Base-by-base conservation (phyloP, 2,797 vertebrate species). In the Urocyon cinereoargenteus region DNA sequence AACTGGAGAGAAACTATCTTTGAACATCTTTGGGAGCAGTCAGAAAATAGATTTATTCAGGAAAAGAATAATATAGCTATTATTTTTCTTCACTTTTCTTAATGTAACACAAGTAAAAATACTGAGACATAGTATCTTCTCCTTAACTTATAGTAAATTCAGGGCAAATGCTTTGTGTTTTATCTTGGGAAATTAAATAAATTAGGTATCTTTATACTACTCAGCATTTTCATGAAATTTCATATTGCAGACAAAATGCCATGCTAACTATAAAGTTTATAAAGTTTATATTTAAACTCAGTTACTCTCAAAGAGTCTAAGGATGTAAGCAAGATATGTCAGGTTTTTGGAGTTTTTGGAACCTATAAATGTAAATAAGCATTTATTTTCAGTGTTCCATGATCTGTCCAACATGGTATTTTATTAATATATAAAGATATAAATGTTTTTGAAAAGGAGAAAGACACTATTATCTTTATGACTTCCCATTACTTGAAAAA, bases 401-500 rank as follows among this genome's bases (percentile, higher is more conserved):
- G 9, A 78, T 40, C 34, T 70, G 13, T 45, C 12, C 6, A 70
- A 94, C 78, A 24, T 40, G 9, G 2, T 72, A 7, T 82, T 85
- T 78, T 40, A 36, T n/a, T 51, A 59, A 62, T 24, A 51, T 36
- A 84, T 45, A 64, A 8, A 91, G 7, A 7, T 66, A 40, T 31
- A 72, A 34, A 49, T 62, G 21, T 40, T 92, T 90, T 66, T 36
- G 26, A 84, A n/a, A 78, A 11, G 7, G 36, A 21, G 19, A 55
- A 92, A 72, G 51, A 86, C 1, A 31, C 4, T 53, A n/a, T n/a
- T 82, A 24, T 45, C 34, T 84, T 94, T 57, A 45, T 61, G n/a
- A 86, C 45, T 81, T 96, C 1, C 18, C 8, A 78, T 70, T 93
- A 79, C 51, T 92, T 90, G 31, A 90, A 96, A 94, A 81, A 26